Evolutionary conservation across 2,113 vertebrate genomes (phyloP).

Genomic region (Ptyas mucosa): DNA sequence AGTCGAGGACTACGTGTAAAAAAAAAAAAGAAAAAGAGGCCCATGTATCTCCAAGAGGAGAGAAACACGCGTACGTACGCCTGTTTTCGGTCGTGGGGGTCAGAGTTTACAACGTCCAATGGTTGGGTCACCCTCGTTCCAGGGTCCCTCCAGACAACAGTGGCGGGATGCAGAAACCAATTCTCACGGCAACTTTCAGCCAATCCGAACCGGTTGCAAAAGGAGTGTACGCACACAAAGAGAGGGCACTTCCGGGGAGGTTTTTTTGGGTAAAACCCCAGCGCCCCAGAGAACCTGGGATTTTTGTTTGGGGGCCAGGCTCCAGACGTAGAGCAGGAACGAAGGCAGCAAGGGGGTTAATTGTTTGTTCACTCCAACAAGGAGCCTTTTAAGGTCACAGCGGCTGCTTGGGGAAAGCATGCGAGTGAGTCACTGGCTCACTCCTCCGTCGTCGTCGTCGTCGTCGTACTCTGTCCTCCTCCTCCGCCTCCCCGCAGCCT

Average conservation of each 20-base stretch:
- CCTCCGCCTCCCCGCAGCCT: background rate
- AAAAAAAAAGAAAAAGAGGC: background rate
- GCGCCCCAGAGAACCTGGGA: background rate
- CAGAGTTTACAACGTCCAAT: background rate
- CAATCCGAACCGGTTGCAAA: no score
- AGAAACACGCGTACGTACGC: background rate
- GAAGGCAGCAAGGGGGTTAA: background rate
- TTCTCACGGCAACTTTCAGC: background rate
- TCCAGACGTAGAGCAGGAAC: background rate
- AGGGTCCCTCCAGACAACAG: background rate
- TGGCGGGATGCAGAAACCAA: background rate
- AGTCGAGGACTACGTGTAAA: background rate
- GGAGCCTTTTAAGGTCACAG: conserved; percentile 28
- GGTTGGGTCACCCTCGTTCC: background rate
- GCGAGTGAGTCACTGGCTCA: background rate
- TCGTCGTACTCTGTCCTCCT: no score
- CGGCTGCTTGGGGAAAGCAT: background rate
- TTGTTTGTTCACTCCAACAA: background rate
- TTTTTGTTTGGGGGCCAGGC: no score
- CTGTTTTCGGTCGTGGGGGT: background rate
- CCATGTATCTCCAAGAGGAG: background rate
- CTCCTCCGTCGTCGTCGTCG: no score
- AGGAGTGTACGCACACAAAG: background rate
- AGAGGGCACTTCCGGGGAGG: fast-evolving
- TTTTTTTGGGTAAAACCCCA: background rate